These are phyloP conservation scores for Spodoptera litura DNA, from an alignment of 1,140 invertebrate genomes.

Conservation along the genomic window DNA sequence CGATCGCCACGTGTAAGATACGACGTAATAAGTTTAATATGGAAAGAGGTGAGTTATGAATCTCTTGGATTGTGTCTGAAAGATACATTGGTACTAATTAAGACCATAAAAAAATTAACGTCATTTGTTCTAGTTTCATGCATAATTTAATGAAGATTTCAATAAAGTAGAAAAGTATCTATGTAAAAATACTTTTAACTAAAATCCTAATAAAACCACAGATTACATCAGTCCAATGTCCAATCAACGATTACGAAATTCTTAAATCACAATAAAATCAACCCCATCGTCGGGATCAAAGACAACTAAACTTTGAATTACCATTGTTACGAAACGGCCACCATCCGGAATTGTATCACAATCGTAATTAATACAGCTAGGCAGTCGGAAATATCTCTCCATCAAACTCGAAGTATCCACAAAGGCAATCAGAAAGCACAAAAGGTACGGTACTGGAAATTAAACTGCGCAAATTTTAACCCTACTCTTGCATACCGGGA, in stretches of 20 bases:
- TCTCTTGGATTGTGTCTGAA: no score
- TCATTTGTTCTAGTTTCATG: neutral
- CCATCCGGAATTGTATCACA: constrained; percentile 57
- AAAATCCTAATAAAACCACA: neutral
- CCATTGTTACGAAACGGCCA: constrained; percentile 48
- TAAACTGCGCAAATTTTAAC: constrained; percentile 77
- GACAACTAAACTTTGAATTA: constrained; percentile 54
- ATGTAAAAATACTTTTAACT: no score
- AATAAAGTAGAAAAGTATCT: no score
- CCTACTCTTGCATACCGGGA: constrained; percentile 63
- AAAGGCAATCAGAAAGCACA: constrained; percentile 79
- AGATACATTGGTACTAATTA: no score
- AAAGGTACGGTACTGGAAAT: constrained; percentile 70
- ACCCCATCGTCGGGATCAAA: constrained; percentile 60
- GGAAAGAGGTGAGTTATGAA: neutral
- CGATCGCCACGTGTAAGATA: constrained; percentile 10
- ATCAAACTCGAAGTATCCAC: constrained; percentile 76
- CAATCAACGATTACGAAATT: constrained; percentile 32
- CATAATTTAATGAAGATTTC: neutral
- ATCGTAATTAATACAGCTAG: constrained; percentile 79
- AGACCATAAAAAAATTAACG: no score
- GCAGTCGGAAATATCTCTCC: constrained; percentile 82
- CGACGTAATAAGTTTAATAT: constrained; percentile 9
- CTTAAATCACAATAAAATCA: constrained; percentile 42
- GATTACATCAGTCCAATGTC: constrained; percentile 15